Conservation (phyloP, 2,888 invertebrate genomes). For the Elysia crispata region DNA sequence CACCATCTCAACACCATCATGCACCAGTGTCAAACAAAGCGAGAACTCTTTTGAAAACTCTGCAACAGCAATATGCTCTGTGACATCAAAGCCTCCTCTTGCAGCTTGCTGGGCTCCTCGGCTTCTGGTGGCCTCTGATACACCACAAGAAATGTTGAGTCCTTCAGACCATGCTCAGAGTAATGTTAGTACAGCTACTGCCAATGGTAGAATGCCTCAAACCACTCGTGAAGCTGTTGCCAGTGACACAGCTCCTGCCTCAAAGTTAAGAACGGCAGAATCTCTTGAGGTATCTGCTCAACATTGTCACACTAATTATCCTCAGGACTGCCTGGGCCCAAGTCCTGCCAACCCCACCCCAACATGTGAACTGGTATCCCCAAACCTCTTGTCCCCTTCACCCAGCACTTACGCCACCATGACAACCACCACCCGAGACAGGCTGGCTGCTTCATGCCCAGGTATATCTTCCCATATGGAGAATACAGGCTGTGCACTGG, state of each 20-base stretch:
- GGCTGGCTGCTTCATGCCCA: constrained; percentile 70
- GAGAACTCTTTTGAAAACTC: no score
- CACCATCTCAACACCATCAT: no score
- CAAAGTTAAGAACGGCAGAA: no score
- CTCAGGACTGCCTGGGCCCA: background rate
- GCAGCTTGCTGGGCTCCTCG: constrained; percentile 70
- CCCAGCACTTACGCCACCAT: constrained; percentile 66
- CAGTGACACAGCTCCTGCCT: no score
- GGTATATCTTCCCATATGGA: constrained; percentile 71
- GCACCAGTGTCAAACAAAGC: no score
- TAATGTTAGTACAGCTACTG: no score
- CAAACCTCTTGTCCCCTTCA: constrained; percentile 12
- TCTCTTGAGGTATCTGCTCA: no score
- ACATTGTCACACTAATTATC: background rate
- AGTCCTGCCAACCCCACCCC: background rate
- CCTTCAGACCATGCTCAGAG: no score
- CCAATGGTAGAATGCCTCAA: no score
- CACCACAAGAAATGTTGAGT: background rate
- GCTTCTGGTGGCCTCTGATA: constrained; percentile 19
- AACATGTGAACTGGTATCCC: background rate
- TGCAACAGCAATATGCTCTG: no score
- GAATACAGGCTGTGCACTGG: background rate
- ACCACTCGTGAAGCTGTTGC: no score
- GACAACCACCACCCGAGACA: constrained; percentile 71
- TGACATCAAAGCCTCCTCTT: no score